Base-by-base conservation (phyloP, 2,113 vertebrate species). In the Anoplopoma fimbria region DNA sequence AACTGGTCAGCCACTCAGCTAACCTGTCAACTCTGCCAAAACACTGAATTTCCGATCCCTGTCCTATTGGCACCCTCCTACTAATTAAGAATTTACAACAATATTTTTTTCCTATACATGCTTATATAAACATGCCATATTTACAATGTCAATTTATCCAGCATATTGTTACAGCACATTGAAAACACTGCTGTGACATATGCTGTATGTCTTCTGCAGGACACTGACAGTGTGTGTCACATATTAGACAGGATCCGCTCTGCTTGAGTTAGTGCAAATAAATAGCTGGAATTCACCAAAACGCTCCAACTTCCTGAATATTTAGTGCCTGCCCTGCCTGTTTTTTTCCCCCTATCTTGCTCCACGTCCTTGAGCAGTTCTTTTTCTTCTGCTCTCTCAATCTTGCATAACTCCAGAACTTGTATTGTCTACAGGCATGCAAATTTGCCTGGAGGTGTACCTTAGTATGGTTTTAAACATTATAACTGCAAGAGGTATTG, bases 341-440 rank as follows among this genome's bases (percentile, higher is more conserved):
- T 72, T 58, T 58, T 29, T 2, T 57, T 57, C 13, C 61, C 42
- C 49, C 80, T 88, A 86, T 87, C 86, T 81, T n/a, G 21, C 45
- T 25, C 8, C 53, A 31, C 1, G 87, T 92, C 91, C 91, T 90
- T 94, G 85, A 84, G 58, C 55, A 71, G n/a, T 14, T 69, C 86
- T 82, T 87, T 76, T 51, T 84, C 64, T 77, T 27, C 47, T 65
- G 12, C 13, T 49, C 61, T 82, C 65, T 80, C 63, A 83, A 29
- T 89, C 82, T 81, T 68, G n/a, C 25, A 75, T 64, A 76, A 83
- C 79, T 90, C 6, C 62, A 29, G 3, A 79, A 55, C 75, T 69
- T 90, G 87, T 92, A 55, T 84, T 69, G 85, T 92, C 91, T 89
- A 89, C 73, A 83, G 55, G 40, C 57, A 68, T 57, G 34, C 31